Base-by-base conservation (phyloP, 2,888 invertebrate species). In the Trilocha varians region DNA sequence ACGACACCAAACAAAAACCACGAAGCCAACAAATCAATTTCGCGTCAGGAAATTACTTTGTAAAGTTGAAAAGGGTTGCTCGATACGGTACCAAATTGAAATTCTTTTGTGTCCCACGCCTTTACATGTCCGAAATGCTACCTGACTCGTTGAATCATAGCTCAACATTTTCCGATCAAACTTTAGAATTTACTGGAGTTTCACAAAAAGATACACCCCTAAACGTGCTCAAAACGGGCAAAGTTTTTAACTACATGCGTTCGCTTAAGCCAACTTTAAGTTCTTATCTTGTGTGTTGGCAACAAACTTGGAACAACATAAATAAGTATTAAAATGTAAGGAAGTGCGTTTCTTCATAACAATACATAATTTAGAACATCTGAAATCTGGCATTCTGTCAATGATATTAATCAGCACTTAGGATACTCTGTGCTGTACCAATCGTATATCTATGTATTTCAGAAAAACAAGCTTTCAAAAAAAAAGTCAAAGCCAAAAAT, bases 51-150 rank as follows among this genome's bases (percentile, higher is more conserved):
- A 82, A 82, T 84, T 83, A 83, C 80, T 78, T 79, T 78, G 77
- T 70, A 73, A 77, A 78, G 69, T 77, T 78, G 75, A 77, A 77
- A 78, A 74, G 78, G 75, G 78, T 78, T 74, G 62, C 57, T 67
- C 77, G 74, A 78, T 78, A 78, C 76, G 66, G 66, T 62, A 74
- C 72, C 76, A 80, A 82, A 83, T 80, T 83, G 83, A 82, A 84
- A 84, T 84, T 84, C 82, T 83, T 82, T 83, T 80, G 78, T 79
- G 59, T 61, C 50, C 64, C 62, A 56, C 63, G 70, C 80, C 74
- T 80, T 78, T 74, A 74, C 74, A 76, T 74, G 77, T 68, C 71
- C 76, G 62, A 73, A 78, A 71, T 70, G 75, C 62, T 79, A 78
- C 82, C 79, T 76, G 75, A 51, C 62, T 68, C 62, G 64, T 64